Evolutionary conservation across 1,140 invertebrate species (phyloP).

Genomic region (Drosophila erecta): DNA sequence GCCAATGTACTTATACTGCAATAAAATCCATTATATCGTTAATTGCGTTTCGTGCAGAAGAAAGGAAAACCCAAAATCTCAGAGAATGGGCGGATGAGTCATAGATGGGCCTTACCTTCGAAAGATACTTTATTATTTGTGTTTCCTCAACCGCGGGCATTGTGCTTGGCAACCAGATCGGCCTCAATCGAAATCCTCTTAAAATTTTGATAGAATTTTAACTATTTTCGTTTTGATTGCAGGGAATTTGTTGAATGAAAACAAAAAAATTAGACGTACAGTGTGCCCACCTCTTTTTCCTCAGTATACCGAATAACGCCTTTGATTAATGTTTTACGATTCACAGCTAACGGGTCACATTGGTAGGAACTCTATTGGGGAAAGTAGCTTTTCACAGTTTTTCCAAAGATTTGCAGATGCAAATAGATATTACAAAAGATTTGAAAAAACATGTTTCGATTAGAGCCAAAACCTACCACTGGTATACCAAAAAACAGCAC

Average conservation of each 20-base stretch:
- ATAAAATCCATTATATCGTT: slow-evolving; percentile 9
- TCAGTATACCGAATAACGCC: too few relatives aligned
- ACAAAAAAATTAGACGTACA: slow-evolving; percentile 6
- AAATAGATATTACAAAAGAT: too few relatives aligned
- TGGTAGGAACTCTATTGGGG: too few relatives aligned
- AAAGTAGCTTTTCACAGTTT: not conserved
- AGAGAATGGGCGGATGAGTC: slow-evolving; percentile 58
- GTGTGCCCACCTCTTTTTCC: not conserved
- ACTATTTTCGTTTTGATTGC: not conserved
- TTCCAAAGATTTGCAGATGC: not conserved
- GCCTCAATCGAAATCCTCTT: slow-evolving; percentile 6
- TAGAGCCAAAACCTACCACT: not conserved
- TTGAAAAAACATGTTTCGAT: too few relatives aligned
- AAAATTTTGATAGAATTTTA: not conserved
- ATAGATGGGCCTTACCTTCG: slow-evolving; percentile 65
- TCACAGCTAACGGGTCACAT: not conserved
- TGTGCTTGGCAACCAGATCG: slow-evolving; percentile 10
- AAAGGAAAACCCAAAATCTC: slow-evolving; percentile 7
- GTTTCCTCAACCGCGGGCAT: slow-evolving; percentile 73
- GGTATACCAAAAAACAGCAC: not conserved
- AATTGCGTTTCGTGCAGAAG: slow-evolving; percentile 50
- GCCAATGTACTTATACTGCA: slow-evolving; percentile 79
- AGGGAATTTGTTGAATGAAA: slow-evolving; percentile 30
- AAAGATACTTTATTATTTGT: slow-evolving; percentile 70
- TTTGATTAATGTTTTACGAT: not conserved